A percentile compares a stretch with the other conserved stretches of the same genome.
These are phyloP conservation scores for Enoplosus armatus DNA, from an alignment of 2,797 vertebrate genomes.

Conservation along the genomic window DNA sequence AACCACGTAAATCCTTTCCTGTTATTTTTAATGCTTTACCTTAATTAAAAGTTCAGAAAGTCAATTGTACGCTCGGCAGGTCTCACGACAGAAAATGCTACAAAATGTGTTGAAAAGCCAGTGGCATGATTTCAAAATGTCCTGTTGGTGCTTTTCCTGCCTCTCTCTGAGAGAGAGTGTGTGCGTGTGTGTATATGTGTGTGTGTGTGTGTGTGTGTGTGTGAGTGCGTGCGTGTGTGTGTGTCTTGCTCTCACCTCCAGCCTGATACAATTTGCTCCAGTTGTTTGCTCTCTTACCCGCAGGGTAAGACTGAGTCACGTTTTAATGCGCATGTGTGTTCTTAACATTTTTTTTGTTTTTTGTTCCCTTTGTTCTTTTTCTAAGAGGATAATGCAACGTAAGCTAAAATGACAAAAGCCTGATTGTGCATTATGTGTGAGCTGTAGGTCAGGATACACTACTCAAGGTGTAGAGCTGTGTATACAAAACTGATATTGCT, in stretches of 20 bases:
- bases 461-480: not conserved
- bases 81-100: not conserved
- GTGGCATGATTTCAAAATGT: not conserved
- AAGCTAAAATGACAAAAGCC: slow-evolving; percentile 7
- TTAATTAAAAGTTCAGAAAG: not conserved
- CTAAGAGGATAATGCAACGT: slow-evolving; percentile 26
- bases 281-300: not conserved
- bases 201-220: not conserved
- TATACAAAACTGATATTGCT: not conserved
- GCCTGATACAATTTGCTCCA: slow-evolving; percentile 13
- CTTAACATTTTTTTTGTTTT: slow-evolving; percentile 5
- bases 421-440: not conserved
- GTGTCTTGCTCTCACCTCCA: slow-evolving; percentile 5
- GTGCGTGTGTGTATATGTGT: not conserved
- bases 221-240: not conserved
- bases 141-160: not conserved
- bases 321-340: slow-evolving; percentile 19
- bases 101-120: not conserved
- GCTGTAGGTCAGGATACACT: not conserved
- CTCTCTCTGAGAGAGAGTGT: not conserved
- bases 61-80: not conserved
- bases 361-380: slow-evolving; percentile 33
- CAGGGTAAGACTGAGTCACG: slow-evolving; percentile 6
- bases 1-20: not conserved
- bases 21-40: not conserved